Base-by-base conservation (phyloP, 2,888 invertebrate species). In the Watsonalla cultraria region DNA sequence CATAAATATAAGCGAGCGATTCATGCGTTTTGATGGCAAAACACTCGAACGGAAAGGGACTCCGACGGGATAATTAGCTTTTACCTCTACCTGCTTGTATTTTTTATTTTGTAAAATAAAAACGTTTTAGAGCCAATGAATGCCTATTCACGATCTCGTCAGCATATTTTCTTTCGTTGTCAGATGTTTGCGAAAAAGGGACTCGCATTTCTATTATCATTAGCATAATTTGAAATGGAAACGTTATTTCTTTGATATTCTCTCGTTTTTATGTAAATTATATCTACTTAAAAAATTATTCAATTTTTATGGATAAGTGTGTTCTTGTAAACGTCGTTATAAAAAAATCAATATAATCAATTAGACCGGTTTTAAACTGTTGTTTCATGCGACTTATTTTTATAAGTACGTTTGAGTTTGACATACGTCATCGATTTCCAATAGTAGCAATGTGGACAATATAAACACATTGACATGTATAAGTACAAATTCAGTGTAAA, bases 1-100 rank as follows among this genome's bases (percentile, higher is more conserved):
- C 76, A 78, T 84, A 83, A 86, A 87, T 84, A 83, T 72, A 76
- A 81, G 72, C 78, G 78, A 78, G 70, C 80, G 78, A 85, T 84
- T 84, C 82, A 78, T 80, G 73, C 78, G 78, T 82, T 82, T 84
- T 81, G 79, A 85, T 81, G 79, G 76, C 76, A 70, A 72, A 74
- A 76, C 77, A 80, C 80, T 83, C 74, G 71, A 74, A 74, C 67
- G 68, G 66, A 65, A 66, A 73, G 76, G 73, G 74, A 72, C 68
- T 72, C 67, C 65, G 66, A 72, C 65, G 66, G 72, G 75, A 78
- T 83, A 84, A 86, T 86, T 84, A 84, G 78, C 81, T 77, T 76
- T 70, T 76, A 77, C 76, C 68, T 75, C 68, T 54, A 59, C 59
- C 57, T 60, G 50, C 59, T 61, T 49, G 49, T 49, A 54, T 57